phyloP scores from a whole-genome alignment of 2,113 vertebrate species.

The Talpa occidentalis region DNA sequence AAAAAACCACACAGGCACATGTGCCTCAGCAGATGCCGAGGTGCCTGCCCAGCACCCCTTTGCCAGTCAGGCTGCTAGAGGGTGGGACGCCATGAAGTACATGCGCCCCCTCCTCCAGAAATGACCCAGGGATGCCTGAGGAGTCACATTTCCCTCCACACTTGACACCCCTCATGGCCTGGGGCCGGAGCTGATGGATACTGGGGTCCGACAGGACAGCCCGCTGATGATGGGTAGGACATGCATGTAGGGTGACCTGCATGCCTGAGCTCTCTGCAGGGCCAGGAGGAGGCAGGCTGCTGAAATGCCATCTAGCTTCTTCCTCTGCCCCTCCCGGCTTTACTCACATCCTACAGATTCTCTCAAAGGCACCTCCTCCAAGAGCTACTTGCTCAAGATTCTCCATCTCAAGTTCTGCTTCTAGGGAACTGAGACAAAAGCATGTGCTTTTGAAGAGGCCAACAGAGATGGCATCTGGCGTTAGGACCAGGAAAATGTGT shows the following conservation, averaged over 20 bases:
- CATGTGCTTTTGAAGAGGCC: not conserved
- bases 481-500: not conserved
- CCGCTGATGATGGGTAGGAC: not conserved
- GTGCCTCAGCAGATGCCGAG: rapidly evolving
- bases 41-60: rapidly evolving
- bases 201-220: not conserved
- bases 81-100: not conserved
- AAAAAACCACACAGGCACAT: not conserved
- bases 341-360: not conserved
- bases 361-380: rapidly evolving
- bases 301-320: not conserved
- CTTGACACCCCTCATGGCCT: rapidly evolving
- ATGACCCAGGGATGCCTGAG: not conserved
- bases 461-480: not conserved
- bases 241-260: no score
- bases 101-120: not conserved
- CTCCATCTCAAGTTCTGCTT: not conserved
- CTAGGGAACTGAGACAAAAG: not conserved
- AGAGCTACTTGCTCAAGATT: not conserved
- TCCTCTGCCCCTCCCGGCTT: no score
- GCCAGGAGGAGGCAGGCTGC: not conserved
- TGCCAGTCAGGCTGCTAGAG: not conserved
- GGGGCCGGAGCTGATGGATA: not conserved
- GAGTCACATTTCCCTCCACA: not conserved
- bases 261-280: no score